phyloP scores from a whole-genome alignment of 2,797 vertebrate genomes.

The Cirrhinus molitorella region DNA sequence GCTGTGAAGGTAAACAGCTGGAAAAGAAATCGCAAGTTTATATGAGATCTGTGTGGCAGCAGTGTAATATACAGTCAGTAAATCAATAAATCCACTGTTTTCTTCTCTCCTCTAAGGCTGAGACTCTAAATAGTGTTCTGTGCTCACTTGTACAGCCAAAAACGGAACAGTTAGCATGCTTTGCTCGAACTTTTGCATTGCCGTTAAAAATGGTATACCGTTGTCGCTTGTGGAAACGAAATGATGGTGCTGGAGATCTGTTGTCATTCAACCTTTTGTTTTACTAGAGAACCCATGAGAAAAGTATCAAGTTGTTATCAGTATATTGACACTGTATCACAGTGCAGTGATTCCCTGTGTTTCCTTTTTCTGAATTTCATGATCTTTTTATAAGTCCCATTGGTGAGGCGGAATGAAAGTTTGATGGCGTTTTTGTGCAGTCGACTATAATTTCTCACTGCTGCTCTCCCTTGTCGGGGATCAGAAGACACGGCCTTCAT shows the following conservation, averaged over 20 bases:
- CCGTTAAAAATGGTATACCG: too few species aligned
- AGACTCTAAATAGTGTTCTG: too few species aligned
- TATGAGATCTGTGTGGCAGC: too few species aligned
- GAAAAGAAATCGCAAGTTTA: too few species aligned
- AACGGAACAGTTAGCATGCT: too few species aligned
- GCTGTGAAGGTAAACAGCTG: too few species aligned
- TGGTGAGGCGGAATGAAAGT: slow-evolving; percentile 55
- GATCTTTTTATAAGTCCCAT: slow-evolving; percentile 53
- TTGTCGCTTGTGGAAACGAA: too few species aligned
- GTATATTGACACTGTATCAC: slow-evolving; percentile 64
- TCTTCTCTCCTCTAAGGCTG: too few species aligned
- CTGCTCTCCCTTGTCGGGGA: slow-evolving; percentile 54
- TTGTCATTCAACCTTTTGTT: slow-evolving; percentile 48
- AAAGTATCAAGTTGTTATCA: slow-evolving; percentile 54
- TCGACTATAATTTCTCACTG: slow-evolving; percentile 55
- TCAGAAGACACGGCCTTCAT: slow-evolving; percentile 69
- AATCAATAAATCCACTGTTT: too few species aligned
- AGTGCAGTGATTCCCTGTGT: slow-evolving; percentile 40
- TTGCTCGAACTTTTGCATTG: too few species aligned
- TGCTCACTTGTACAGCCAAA: too few species aligned
- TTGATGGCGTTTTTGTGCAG: slow-evolving; percentile 61
- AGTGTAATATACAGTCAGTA: too few species aligned
- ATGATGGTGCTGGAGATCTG: background rate
- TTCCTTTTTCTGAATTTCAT: slow-evolving; percentile 59
- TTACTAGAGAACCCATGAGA: slow-evolving; percentile 37